Percentiles rank a stretch among this genome's conserved stretches.
Evolutionary conservation across 2,888 invertebrate species (phyloP).

Genomic region (Apamea monoglypha): DNA sequence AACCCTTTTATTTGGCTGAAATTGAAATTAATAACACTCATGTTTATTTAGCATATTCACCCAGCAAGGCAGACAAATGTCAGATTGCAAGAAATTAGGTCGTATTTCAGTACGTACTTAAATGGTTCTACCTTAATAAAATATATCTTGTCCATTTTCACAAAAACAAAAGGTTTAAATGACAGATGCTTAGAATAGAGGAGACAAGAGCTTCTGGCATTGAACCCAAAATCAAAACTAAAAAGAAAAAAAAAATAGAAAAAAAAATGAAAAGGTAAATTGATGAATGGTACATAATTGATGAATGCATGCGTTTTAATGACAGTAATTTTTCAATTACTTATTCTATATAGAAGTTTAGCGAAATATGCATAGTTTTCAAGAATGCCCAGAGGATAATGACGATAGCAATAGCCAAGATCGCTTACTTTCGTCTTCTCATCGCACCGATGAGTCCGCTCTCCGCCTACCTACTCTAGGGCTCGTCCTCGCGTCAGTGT

Average conservation of each 20-base stretch:
- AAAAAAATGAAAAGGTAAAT: not conserved
- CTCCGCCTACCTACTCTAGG: slow-evolving; percentile 29
- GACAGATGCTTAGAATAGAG: not conserved
- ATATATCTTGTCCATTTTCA: not conserved
- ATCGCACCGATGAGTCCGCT: slow-evolving; percentile 2
- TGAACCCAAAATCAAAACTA: not conserved
- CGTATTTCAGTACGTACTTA: no score
- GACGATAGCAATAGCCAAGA: not conserved
- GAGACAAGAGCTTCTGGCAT: not conserved
- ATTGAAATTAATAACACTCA: slow-evolving; percentile 1
- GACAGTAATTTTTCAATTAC: not conserved
- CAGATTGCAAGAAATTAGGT: not conserved
- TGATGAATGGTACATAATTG: not conserved
- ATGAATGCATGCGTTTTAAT: not conserved
- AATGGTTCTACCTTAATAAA: not conserved
- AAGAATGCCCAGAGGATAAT: no score
- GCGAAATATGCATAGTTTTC: not conserved
- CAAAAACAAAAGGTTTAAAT: not conserved
- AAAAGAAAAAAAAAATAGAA: not conserved
- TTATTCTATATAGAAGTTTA: not conserved
- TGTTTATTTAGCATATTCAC: slow-evolving; percentile 3
- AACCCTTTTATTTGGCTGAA: not conserved
- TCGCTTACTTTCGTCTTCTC: no score
- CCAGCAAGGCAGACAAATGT: no score
- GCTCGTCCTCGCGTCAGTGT: slow-evolving; percentile 59